These are phyloP conservation scores for Spodoptera littoralis DNA, from an alignment of 2,888 invertebrate species.

Conservation along the genomic window DNA sequence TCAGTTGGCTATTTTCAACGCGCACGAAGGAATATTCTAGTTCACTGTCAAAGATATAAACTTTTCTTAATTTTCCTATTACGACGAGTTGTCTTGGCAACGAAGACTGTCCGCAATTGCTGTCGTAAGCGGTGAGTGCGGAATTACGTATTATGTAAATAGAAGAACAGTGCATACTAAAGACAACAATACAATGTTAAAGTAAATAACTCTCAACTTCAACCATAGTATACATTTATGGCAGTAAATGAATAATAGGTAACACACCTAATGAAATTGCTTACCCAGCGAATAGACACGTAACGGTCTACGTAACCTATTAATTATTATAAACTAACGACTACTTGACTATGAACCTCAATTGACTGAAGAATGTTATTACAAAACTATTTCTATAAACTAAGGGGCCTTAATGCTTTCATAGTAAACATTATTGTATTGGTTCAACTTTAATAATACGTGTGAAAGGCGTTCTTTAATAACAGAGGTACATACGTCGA, in stretches of 20 bases:
- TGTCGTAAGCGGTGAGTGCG: conserved; percentile 12
- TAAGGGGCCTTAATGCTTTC: conserved; percentile 3
- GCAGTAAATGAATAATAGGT: neutral
- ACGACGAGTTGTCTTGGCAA: conserved; percentile 8
- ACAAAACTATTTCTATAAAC: conserved; percentile 2
- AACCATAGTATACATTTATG: neutral
- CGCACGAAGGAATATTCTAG: conserved; percentile 41
- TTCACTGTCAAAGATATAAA: conserved; percentile 43
- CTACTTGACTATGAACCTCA: conserved; percentile 2
- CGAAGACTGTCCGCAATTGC: neutral
- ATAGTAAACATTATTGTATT: conserved; percentile 19
- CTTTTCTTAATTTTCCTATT: conserved; percentile 9
- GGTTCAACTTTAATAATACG: conserved; percentile 1
- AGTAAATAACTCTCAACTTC: neutral
- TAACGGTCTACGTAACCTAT: conserved; percentile 3
- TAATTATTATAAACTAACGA: too few relatives aligned
- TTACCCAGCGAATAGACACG: neutral
- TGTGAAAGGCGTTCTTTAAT: conserved; percentile 9
- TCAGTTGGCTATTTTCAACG: conserved; percentile 48
- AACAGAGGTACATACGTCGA: conserved; percentile 2
- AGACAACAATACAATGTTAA: neutral
- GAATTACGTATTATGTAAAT: conserved; percentile 4
- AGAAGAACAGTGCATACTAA: conserved; percentile 11
- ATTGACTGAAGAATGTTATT: conserved; percentile 8
- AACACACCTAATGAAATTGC: neutral